Base-by-base conservation (phyloP, 1,140 invertebrate species). In the Ceratitis capitata region DNA sequence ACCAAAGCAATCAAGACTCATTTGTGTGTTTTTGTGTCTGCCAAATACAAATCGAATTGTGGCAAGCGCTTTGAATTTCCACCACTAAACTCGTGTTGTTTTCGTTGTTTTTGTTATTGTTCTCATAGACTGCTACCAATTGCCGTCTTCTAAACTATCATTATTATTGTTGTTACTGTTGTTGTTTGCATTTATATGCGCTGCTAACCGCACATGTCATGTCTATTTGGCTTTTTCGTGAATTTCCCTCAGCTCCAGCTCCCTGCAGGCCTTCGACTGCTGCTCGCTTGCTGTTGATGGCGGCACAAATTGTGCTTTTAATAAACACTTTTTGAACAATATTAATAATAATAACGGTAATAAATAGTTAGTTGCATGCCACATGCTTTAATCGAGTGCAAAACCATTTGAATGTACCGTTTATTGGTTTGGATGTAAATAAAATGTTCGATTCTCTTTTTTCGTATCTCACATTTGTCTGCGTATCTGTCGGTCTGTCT, bases 1-100 rank as follows among this genome's bases (percentile, higher is more conserved):
- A 78, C 69, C 39, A 23, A 78, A 78, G 39, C 39, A 78, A 78
- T 78, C 69, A 78, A 45, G 69, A 19, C 39, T 78, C 35, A 78
- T 78, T 78, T 78, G 69, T 45, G 69, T 78, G 42, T 26, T 45
- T 23, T 5, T 56, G n/a, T 78, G 69, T 45, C 69, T 78, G 69
- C 69, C n/a, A 47, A 78, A 42, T 78, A 78, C 69, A 78, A 78
- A 78, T 78, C 69, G 69, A 78, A 78, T 78, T 78, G 69, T 78
- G 69, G 69, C 39, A 45, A 69, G 35, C n/a, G n/a, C n/a, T n/a
- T n/a, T n/a, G n/a, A n/a, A n/a, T n/a, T n/a, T n/a, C n/a, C 12
- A 69, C 29, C 14, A 29, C 61, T 32, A 29, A 16, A 4, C 4
- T 19, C 10, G 51, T 47, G 7, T 9, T 0, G 14, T 47, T 14